Conservation (phyloP, 2,113 vertebrate species). For the Phaethon lepturus region DNA sequence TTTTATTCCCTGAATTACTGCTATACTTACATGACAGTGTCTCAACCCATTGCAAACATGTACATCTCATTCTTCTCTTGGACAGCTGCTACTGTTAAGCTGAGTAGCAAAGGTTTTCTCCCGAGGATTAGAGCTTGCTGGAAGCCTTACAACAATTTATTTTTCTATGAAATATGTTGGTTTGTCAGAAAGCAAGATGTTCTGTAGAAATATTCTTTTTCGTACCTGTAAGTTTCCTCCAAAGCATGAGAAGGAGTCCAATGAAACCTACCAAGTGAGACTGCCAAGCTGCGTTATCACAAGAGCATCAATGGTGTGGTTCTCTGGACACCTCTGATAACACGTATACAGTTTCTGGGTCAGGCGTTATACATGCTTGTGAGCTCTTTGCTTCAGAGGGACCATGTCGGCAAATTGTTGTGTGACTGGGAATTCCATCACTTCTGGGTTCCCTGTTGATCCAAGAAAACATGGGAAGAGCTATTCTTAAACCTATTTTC, state of each 20-base stretch:
- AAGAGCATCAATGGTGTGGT: background rate
- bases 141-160: background rate
- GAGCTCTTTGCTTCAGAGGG: background rate
- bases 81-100: background rate
- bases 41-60: background rate
- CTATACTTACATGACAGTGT: background rate
- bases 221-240: background rate
- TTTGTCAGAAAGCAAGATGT: background rate
- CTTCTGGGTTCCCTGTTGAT: background rate
- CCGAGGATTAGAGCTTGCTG: background rate
- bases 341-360: background rate
- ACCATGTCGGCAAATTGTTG: background rate
- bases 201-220: background rate
- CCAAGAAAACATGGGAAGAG: background rate
- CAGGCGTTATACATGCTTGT: no score
- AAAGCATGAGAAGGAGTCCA: background rate
- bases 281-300: background rate
- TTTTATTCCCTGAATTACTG: conserved; percentile 9
- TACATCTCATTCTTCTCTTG: background rate
- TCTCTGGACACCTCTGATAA: background rate
- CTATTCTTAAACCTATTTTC: background rate
- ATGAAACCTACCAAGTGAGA: background rate
- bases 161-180: background rate
- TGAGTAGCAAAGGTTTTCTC: background rate
- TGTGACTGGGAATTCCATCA: accelerated